Evolutionary conservation across 64 coral and sea anemone genomes (phyloP), one percentile per base, ranked within the genome.

Genomic region (Actinia equina): DNA sequence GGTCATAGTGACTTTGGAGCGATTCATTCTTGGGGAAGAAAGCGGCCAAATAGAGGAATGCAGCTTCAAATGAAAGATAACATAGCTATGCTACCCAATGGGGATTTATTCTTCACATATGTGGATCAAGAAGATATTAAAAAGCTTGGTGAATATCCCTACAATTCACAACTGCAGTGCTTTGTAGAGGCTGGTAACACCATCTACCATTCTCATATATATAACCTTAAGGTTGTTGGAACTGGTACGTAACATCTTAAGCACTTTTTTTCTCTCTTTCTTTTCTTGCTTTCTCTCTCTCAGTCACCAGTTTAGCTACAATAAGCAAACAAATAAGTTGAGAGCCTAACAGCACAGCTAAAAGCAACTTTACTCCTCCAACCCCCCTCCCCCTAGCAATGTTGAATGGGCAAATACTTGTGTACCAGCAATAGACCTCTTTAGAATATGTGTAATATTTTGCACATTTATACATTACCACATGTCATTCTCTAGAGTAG

Each of bases 91-190:
- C 17, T 53, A 3, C 85, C 44, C 43, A 86, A 67, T 83, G 90
- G 90, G 46, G 22, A 70, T 13, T 58, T 92, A 27, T 53, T 44
- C 19, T 82, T 92, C 7, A 55, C 86, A 49, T 87, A 58, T 53
- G n/a, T 92, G 19, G 64, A 56, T 2, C 46, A 82, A 16, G 26
- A 65, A 17, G 90, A 92, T 22, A 4, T 92, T 12, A 43, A 55
- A 7, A 2, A 4, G 5, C 64, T 87, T 10, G 23, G 18, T 16
- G 42, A 37, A 17, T 79, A 45, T 10, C 22, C 52, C 6, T 65
- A 23, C 22, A 12, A 46, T 0, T 16, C 20, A 41, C 82, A 62
- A 78, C 71, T 91, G 18, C 30, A 17, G 4, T 92, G 90, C 30
- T 30, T 22, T 14, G 86, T 92, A 6, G 49, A 11, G 14, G 85